Base-by-base conservation (phyloP, 2,888 invertebrate genomes). In the Phyllotreta striolata region DNA sequence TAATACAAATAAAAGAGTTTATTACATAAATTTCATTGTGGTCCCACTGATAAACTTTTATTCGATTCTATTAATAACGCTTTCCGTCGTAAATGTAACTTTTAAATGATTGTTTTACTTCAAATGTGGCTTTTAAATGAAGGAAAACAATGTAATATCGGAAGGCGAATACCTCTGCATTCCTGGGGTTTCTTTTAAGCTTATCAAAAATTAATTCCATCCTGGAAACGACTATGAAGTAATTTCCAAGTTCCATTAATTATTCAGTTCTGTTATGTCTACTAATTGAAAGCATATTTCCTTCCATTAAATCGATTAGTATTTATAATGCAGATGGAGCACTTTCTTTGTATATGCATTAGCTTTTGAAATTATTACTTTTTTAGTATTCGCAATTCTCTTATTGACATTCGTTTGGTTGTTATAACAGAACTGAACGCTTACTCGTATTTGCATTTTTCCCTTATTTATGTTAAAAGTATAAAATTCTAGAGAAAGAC, bases 121-220 rank as follows among this genome's bases (percentile, higher is more conserved):
- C 37, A 14, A 13, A 40, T 51, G 13, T 34, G 24, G 24, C 37
- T 34, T n/a, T 10, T 40, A 6, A 63, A 67, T 64, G 66, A 66
- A 69, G 69, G 61, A 64, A 70, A 67, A 24, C 24, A 24, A 24
- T 24, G 24, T 24, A 65, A 43, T 35, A 43, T 56, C 39, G 55
- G 59, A 65, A 66, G 46, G 66, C 62, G 62, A 65, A 58, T 24
- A 65, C 40, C 62, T 61, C 55, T 68, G 65, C 67, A 60, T 66
- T 66, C 62, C 68, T 66, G 73, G 72, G 73, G 71, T 72, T 64
- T 63, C 49, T 54, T 69, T 69, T 57, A 69, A 66, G 64, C 65
- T 66, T 59, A 12, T 24, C 14, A 10, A 46, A 24, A 62, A 62
- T 52, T 39, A 56, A 40, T 13, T 37, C 14, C 52, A 57, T 43